Evolutionary conservation across 1,140 invertebrate species (phyloP).

Genomic region (Drosophila pseudoobscura): DNA sequence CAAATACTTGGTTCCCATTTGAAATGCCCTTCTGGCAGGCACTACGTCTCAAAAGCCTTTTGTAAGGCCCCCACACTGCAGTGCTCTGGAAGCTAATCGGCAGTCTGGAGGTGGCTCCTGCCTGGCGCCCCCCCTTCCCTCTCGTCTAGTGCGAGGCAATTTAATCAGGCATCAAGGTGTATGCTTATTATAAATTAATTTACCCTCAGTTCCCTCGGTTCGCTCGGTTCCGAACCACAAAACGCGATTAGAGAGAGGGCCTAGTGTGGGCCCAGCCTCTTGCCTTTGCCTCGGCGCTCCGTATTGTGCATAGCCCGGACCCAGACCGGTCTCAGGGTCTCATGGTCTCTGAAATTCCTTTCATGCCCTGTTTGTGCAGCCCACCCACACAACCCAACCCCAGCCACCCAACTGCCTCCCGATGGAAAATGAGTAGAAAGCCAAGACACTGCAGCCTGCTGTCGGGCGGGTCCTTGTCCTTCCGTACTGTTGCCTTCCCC

Average conservation of each 20-base stretch:
- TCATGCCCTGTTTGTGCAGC: slow-evolving; percentile 30
- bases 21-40: too few relatives aligned
- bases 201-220: slow-evolving; percentile 20
- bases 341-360: slow-evolving; percentile 18
- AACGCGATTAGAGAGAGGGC: slow-evolving; percentile 40
- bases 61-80: too few relatives aligned
- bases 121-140: not conserved
- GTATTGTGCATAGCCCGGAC: not conserved
- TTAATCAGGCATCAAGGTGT: slow-evolving; percentile 52
- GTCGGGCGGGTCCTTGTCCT: not conserved
- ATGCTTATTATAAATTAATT: slow-evolving; percentile 64
- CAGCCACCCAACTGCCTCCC: slow-evolving; percentile 7
- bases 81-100: not conserved
- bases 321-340: too few relatives aligned
- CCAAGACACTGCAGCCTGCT: slow-evolving; percentile 22
- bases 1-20: too few relatives aligned
- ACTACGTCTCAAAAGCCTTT: too few relatives aligned
- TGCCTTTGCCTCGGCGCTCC: slow-evolving; percentile 24
- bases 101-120: not conserved
- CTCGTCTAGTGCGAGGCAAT: slow-evolving; percentile 20
- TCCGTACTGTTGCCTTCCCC: slow-evolving; percentile 1
- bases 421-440: slow-evolving; percentile 9
- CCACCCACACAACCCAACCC: too few relatives aligned
- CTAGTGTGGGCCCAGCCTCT: slow-evolving; percentile 28
- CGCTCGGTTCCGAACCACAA: slow-evolving; percentile 23